Conservation (phyloP, 2,888 invertebrate species). For the Theretra japonica region DNA sequence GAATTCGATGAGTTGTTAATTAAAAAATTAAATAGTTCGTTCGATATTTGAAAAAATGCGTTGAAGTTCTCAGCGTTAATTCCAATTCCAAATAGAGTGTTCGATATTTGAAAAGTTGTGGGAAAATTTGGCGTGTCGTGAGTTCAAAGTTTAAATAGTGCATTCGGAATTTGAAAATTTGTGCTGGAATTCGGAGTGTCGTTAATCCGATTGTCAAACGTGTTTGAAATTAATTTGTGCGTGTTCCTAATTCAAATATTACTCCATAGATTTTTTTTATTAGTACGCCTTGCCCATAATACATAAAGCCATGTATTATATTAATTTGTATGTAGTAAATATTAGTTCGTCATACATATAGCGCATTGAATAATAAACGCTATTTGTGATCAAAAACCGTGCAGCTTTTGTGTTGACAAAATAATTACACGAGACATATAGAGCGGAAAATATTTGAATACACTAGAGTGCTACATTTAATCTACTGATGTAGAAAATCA, state of each 20-base stretch:
- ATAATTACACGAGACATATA: slow-evolving; percentile 56
- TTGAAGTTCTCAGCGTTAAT: neutral
- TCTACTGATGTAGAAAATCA: neutral
- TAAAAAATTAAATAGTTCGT: neutral
- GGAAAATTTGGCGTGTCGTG: neutral
- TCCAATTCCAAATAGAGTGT: neutral
- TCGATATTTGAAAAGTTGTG: neutral
- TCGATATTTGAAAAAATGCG: neutral
- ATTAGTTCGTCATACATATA: neutral
- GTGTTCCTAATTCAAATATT: neutral
- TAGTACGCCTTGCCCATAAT: neutral
- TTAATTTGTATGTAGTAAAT: neutral
- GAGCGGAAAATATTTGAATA: slow-evolving; percentile 63
- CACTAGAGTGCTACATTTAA: neutral
- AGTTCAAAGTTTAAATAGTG: neutral
- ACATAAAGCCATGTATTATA: neutral
- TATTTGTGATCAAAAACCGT: slow-evolving; percentile 68
- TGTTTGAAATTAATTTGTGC: no score
- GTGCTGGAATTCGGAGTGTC: neutral
- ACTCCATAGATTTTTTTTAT: neutral
- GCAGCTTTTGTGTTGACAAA: slow-evolving; percentile 51
- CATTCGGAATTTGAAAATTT: neutral
- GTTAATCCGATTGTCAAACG: neutral
- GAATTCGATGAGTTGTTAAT: no score
- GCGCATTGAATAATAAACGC: slow-evolving; percentile 35